phyloP scores from a whole-genome alignment of 2,888 invertebrate species.

The Sphaerophoria taeniata region DNA sequence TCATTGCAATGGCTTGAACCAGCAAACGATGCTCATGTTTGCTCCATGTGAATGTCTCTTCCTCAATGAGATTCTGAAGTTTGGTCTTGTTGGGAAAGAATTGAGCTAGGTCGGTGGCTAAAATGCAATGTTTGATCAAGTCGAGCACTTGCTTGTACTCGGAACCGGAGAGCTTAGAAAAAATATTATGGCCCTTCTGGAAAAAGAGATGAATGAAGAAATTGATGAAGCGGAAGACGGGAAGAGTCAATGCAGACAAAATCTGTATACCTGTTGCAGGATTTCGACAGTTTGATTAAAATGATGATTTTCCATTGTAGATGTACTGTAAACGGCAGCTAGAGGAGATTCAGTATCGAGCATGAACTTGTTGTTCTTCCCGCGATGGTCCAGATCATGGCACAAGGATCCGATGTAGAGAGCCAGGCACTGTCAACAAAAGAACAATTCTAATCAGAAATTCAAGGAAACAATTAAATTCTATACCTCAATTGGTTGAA shows the following conservation, averaged over 20 bases:
- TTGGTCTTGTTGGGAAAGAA: constrained; percentile 91
- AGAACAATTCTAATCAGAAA: too few relatives aligned
- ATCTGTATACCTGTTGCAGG: constrained; percentile 86
- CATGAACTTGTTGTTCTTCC: constrained; percentile 94
- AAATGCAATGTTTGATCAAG: constrained; percentile 90
- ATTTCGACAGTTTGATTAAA: constrained; percentile 95
- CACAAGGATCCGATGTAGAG: constrained; percentile 92
- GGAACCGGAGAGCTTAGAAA: constrained; percentile 87
- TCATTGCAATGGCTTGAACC: constrained; percentile 91
- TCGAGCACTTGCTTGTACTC: constrained; percentile 91
- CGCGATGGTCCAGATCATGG: constrained; percentile 93
- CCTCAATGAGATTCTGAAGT: constrained; percentile 84
- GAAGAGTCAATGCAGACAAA: background rate
- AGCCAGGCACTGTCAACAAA: constrained; percentile 85
- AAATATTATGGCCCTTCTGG: constrained; percentile 94
- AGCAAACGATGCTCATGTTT: constrained; percentile 87
- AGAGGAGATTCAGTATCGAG: constrained; percentile 91
- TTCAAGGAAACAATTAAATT: constrained; percentile 69
- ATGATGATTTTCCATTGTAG: constrained; percentile 94
- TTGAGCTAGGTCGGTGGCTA: constrained; percentile 92
- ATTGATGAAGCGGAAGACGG: background rate
- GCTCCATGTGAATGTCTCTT: constrained; percentile 86
- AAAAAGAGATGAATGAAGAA: background rate
- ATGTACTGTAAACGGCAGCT: constrained; percentile 93
- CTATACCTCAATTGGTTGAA: constrained; percentile 86